Evolutionary conservation across 30 jellyfish, hydroid and myxozoan genomes (phyloP).

Genomic region (Clytia hemisphaerica): DNA sequence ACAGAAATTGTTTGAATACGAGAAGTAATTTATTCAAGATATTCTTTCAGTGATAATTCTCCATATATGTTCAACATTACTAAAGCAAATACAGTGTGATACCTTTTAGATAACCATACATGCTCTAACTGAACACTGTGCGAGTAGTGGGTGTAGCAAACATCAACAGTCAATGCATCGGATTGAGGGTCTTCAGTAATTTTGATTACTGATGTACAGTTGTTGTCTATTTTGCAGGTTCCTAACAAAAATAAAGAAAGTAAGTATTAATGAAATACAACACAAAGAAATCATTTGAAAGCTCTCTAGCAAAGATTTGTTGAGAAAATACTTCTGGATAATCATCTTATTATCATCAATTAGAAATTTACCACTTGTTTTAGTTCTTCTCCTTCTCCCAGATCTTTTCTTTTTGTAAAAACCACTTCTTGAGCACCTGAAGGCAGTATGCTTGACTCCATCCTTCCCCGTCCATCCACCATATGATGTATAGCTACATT

Average conservation of each 20-base stretch:
- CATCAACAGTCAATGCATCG: background rate
- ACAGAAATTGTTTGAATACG: too few relatives aligned
- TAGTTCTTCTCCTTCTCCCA: background rate
- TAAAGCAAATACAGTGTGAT: background rate
- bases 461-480: too few relatives aligned
- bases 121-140: background rate
- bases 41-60: background rate
- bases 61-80: background rate
- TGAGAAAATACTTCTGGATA: too few relatives aligned
- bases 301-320: too few relatives aligned
- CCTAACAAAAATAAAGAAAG: too few relatives aligned
- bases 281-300: too few relatives aligned
- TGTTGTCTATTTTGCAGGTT: too few relatives aligned
- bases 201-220: too few relatives aligned
- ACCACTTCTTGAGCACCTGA: background rate
- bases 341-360: too few relatives aligned
- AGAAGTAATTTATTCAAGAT: constrained; percentile 13
- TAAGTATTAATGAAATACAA: too few relatives aligned
- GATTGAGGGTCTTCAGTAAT: too few relatives aligned
- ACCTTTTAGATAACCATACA: background rate
- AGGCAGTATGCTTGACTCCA: background rate
- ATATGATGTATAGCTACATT: background rate
- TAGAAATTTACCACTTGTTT: constrained; percentile 6
- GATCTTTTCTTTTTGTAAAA: background rate
- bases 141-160: background rate